Evolutionary conservation across 92 coral and sea anemone species (phyloP), one percentile per base, ranked within the genome.

Genomic region (Zoanthus gigantus): DNA sequence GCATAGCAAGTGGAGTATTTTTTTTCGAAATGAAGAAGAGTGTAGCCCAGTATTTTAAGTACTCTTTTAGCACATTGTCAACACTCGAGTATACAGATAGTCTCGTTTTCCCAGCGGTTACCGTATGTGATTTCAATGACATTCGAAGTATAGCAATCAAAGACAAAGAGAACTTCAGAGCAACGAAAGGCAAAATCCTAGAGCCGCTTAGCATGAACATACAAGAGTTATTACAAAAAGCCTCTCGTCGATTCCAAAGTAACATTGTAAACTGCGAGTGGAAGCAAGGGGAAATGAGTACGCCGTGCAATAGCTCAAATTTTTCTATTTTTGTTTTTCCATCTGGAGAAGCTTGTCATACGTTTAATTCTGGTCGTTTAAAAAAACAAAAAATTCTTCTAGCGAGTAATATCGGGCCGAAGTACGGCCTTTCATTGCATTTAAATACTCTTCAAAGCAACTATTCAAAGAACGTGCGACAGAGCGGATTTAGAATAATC

Each of bases 71-170:
- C 57, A 95, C 94, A 2, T 86, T 87, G 69, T 90, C 98, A 8
- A 95, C 96, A 37, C 91, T 95, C 44, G 92, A 93, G 46, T 95
- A 93, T 79, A 93, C 98, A 0, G 84, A 84, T 30, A 77, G 52
- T 67, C 34, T 95, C 31, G 76, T 77, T 17, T 88, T 87, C 83
- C 98, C 98, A 12, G 98, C 98, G 0, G 86, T 95, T n/a, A 91
- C 98, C 12, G 86, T 95, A 23, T 95, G 98, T 84, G 96, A 93
- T 83, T 89, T 95, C 34, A 88, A 94, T 67, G 96, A 95, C 79
- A 72, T 91, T n/a, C 90, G 96, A 68, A 87, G 67, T 86, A 83
- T 91, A 37, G 84, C 91, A 16, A 76, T 65, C 32, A 77, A 88
- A 48, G 88, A 58, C 56, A 18, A 42, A 23, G 56, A 46, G 16